These are phyloP conservation scores for Diarsia mendica DNA, from an alignment of 2,888 invertebrate species.

Conservation along the genomic window DNA sequence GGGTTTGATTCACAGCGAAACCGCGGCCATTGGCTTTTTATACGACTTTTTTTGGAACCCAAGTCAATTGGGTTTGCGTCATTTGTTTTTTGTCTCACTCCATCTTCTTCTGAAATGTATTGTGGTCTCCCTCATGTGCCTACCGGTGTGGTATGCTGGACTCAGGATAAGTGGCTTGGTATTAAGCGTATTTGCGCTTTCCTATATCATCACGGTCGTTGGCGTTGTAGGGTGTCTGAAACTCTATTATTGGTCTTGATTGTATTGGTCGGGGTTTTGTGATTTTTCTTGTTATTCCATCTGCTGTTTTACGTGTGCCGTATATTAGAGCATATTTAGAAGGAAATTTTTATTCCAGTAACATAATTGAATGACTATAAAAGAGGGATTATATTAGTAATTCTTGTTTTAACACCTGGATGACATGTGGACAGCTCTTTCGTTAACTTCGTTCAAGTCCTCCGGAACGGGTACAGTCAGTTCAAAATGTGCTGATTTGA, in stretches of 20 bases:
- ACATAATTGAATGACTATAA: neutral
- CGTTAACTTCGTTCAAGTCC: too few species aligned
- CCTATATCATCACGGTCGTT: constrained; percentile 18
- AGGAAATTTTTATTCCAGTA: too few species aligned
- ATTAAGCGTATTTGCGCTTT: constrained; percentile 50
- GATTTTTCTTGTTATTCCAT: neutral
- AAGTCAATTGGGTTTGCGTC: constrained; percentile 68
- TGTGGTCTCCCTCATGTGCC: constrained; percentile 34
- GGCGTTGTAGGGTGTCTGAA: constrained; percentile 19
- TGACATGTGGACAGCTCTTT: too few species aligned
- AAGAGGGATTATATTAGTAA: neutral
- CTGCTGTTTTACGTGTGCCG: neutral
- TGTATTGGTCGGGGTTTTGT: constrained; percentile 22
- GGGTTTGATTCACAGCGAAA: constrained; percentile 75
- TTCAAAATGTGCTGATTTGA: neutral
- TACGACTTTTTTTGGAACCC: constrained; percentile 64
- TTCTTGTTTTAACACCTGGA: too few species aligned
- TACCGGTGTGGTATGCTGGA: constrained; percentile 46
- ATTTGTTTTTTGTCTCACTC: constrained; percentile 60
- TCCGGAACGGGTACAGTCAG: too few species aligned
- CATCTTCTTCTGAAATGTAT: constrained; percentile 34
- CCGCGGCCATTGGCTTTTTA: constrained; percentile 67
- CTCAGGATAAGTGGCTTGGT: constrained; percentile 58
- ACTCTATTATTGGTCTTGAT: constrained; percentile 25
- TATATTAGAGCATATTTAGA: neutral